Conservation (phyloP, 2,888 invertebrate species). For the Pogonocherus hispidulus region DNA sequence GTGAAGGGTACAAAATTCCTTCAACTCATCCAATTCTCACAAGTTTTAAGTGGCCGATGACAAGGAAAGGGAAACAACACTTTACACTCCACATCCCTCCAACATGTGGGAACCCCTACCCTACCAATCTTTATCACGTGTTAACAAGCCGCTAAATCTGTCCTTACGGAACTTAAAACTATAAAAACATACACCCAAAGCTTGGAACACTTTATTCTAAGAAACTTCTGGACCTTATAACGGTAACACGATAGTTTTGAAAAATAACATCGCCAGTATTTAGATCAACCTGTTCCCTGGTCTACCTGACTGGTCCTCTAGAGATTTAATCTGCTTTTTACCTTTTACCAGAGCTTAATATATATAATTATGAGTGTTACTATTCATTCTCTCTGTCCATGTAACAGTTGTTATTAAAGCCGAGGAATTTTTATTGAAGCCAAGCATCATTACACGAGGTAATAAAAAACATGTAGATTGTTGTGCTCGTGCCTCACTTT, state of each 20-base stretch:
- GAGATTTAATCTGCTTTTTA: conserved; percentile 11
- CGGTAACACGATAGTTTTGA: background rate
- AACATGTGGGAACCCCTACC: conserved; percentile 6
- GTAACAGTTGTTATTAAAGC: conserved; percentile 5
- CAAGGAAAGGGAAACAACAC: conserved; percentile 1
- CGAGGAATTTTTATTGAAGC: conserved; percentile 17
- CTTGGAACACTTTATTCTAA: no score
- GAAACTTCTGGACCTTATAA: no score
- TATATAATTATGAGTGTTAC: conserved; percentile 21
- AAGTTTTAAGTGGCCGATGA: conserved; percentile 5
- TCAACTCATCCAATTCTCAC: no score
- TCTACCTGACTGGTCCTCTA: conserved; percentile 1
- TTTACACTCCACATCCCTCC: conserved; percentile 1
- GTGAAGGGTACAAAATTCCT: no score
- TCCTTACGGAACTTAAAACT: background rate
- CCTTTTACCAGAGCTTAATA: background rate
- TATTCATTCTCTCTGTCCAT: conserved; percentile 4
- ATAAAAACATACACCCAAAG: background rate
- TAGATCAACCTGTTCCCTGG: conserved; percentile 8
- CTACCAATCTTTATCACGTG: background rate
- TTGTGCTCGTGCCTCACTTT: conserved; percentile 1
- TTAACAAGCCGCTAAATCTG: background rate
- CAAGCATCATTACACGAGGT: background rate
- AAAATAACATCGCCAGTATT: conserved; percentile 17
- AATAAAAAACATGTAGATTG: conserved; percentile 5